phyloP scores from a whole-genome alignment of 2,888 invertebrate genomes.

The Parnassius mnemosyne region DNA sequence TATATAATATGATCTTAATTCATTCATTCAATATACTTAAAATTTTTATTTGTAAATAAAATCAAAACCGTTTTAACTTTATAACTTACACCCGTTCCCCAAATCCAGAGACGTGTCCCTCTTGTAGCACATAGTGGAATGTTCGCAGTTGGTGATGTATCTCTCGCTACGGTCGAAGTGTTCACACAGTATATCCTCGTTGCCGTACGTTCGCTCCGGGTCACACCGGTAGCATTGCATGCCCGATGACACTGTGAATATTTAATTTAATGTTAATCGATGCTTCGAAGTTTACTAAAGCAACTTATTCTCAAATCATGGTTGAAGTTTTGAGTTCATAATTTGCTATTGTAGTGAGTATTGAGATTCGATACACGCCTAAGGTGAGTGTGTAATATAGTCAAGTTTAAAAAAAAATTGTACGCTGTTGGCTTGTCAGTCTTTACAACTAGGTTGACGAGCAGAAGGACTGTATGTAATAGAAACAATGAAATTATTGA shows the following conservation, averaged over 20 bases:
- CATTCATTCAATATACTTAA: no score
- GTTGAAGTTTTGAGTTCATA: no score
- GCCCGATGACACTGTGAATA: constrained; percentile 51
- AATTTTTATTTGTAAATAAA: no score
- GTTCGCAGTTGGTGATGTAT: constrained; percentile 84
- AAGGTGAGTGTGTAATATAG: no score
- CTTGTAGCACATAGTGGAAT: constrained; percentile 90
- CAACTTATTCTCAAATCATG: neutral
- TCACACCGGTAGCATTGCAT: constrained; percentile 59
- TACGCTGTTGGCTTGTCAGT: no score
- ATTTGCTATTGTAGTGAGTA: no score
- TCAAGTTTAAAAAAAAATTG: no score
- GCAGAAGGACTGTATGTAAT: no score
- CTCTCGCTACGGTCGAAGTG: constrained; percentile 83
- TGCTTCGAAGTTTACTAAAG: neutral
- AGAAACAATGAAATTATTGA: no score
- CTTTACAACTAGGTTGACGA: no score
- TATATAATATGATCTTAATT: no score
- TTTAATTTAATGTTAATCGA: neutral
- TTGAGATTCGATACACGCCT: no score
- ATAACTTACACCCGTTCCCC: constrained; percentile 81
- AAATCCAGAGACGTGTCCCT: constrained; percentile 80
- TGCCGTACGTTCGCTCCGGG: constrained; percentile 37
- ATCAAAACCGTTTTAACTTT: neutral
- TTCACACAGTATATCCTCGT: constrained; percentile 77